phyloP scores from a whole-genome alignment of 2,888 invertebrate genomes.

The Malthinus seriepunctatus region DNA sequence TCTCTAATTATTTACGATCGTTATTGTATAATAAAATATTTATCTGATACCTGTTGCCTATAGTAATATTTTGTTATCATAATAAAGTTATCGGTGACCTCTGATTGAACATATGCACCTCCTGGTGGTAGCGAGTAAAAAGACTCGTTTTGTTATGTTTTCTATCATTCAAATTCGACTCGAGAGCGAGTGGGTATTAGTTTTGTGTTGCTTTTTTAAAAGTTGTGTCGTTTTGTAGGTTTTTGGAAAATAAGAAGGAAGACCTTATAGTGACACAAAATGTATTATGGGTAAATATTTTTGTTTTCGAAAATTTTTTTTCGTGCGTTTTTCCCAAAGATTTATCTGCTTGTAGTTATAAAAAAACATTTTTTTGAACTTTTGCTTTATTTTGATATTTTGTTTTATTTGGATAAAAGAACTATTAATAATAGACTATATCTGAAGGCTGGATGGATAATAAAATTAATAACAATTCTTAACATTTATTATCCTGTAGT shows the following conservation, averaged over 20 bases:
- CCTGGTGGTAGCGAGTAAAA: constrained; percentile 13
- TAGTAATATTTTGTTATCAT: constrained; percentile 9
- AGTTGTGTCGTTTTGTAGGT: not conserved
- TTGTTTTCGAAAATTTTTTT: not conserved
- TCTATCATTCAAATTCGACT: constrained; percentile 1
- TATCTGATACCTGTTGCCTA: constrained; percentile 12
- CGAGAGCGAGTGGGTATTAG: not conserved
- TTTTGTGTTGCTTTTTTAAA: not conserved
- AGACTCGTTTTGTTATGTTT: constrained; percentile 10
- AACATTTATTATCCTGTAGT: not conserved
- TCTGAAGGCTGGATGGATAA: no score
- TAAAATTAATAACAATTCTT: no score
- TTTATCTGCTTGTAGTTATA: no score
- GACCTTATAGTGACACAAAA: not conserved
- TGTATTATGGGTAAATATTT: constrained; percentile 1
- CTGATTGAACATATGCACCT: constrained; percentile 14
- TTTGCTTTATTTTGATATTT: no score
- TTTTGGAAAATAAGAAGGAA: not conserved
- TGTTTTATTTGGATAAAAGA: no score
- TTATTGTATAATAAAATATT: not conserved
- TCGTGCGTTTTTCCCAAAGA: not conserved
- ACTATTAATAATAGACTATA: no score
- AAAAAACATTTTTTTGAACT: no score
- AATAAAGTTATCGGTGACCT: constrained; percentile 21
- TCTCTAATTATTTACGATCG: no score